Base-by-base conservation (phyloP, 2,888 invertebrate genomes). In the Xylota segnis region DNA sequence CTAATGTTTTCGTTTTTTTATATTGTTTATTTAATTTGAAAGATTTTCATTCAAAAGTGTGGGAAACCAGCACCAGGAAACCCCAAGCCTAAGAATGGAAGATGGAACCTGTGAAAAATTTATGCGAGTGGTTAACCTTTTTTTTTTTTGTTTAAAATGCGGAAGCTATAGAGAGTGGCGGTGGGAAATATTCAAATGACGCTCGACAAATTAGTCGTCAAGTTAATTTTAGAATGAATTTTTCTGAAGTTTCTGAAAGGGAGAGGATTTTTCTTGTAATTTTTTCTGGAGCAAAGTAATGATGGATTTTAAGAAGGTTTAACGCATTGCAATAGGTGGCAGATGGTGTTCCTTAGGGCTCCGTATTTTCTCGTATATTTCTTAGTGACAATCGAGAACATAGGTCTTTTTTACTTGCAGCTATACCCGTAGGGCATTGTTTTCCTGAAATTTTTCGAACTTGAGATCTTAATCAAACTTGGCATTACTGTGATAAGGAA, bases 161-260 rank as follows among this genome's bases (percentile, higher is more conserved):
- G 63, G 45, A 63, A 63, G 16, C 29, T 29, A 16, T 32, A 47
- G 45, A 23, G 43, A 14, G 27, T 43, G 12, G 61, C 34, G 34
- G 61, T 63, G 56, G 34, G 61, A 63, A 56, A 37, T 56, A 37
- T 18, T 10, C 45, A 70, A 77, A 70, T 65, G 18, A 47, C 47
- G 63, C 18, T 34, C 63, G 47, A 47, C 32, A 18, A 65, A 47
- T 65, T 65, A 34, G 63, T 32, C 32, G 47, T 7, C 4, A 18
- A n/a, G 12, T 12, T 34, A 16, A 10, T 45, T 43, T 27, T 43
- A 14, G 18, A 27, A 9, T 6, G n/a, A 43, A 43, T 16, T 63
- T 6, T n/a, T n/a, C n/a, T n/a, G n/a, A 4, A 29, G 14, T 10
- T 14, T 1, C 43, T 43, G 43, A 14, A 40, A 27, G 59, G 27